These are phyloP conservation scores for Pyrocephalus nanus DNA, from an alignment of 2,797 vertebrate genomes.

Conservation along the genomic window DNA sequence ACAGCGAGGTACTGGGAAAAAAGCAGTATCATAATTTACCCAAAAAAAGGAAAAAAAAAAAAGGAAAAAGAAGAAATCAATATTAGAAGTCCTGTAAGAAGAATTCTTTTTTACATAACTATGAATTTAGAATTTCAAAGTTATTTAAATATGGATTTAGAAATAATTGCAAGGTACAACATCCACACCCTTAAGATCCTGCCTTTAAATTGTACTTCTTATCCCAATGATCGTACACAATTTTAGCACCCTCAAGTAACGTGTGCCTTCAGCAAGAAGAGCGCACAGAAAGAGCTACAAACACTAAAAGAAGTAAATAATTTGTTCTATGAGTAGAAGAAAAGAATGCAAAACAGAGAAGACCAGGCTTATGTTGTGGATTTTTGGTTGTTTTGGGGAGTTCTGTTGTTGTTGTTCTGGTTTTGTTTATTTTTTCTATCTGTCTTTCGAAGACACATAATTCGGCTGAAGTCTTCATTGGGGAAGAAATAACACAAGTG, in stretches of 20 bases:
- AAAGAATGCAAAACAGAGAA: background rate
- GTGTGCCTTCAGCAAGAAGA: background rate
- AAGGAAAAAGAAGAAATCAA: background rate
- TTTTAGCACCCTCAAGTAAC: background rate
- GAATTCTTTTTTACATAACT: background rate
- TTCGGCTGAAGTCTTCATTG: background rate
- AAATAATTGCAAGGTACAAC: background rate
- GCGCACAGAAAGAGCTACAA: background rate
- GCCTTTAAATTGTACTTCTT: background rate
- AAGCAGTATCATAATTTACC: background rate
- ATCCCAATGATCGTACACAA: background rate
- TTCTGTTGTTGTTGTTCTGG: background rate
- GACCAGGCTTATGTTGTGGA: background rate
- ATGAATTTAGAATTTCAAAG: background rate
- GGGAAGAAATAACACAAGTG: background rate
- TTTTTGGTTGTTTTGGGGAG: background rate
- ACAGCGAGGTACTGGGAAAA: constrained; percentile 74
- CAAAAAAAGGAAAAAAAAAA: background rate
- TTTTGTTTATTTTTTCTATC: background rate
- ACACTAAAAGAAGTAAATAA: background rate
- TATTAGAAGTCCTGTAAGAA: background rate
- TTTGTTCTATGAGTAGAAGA: background rate
- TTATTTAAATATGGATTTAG: background rate
- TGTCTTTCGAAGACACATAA: background rate
- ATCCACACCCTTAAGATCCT: background rate